These are phyloP conservation scores for Zaprionus kolodkinae DNA, from an alignment of 1,140 invertebrate genomes.

Conservation along the genomic window DNA sequence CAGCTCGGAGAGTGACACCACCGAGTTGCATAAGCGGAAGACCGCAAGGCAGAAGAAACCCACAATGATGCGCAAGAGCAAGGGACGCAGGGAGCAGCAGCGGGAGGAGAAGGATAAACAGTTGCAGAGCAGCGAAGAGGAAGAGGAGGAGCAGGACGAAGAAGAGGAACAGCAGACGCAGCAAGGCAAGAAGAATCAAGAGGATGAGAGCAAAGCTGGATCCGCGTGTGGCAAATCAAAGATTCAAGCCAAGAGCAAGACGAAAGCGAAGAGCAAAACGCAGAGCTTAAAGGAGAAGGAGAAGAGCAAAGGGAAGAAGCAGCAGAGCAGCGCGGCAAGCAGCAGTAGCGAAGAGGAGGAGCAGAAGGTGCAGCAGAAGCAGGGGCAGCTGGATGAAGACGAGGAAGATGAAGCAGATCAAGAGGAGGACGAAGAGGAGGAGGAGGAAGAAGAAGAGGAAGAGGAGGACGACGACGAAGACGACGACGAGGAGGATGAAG, in stretches of 20 bases:
- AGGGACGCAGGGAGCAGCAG: slow-evolving; percentile 18
- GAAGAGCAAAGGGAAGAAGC: neutral
- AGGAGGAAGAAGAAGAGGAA: neutral
- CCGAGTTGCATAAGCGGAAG: slow-evolving; percentile 72
- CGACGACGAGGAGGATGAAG: neutral
- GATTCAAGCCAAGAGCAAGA: slow-evolving; percentile 31
- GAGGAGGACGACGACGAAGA: slow-evolving; percentile 21
- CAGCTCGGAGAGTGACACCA: slow-evolving; percentile 78
- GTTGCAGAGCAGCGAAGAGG: slow-evolving; percentile 15
- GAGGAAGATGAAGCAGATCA: slow-evolving; percentile 5
- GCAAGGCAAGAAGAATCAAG: neutral
- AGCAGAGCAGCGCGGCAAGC: slow-evolving; percentile 12
- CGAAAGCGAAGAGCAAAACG: slow-evolving; percentile 6
- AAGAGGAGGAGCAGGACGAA: slow-evolving; percentile 20
- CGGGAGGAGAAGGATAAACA: slow-evolving; percentile 34
- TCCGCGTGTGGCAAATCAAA: slow-evolving; percentile 36
- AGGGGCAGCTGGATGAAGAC: neutral
- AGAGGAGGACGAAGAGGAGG: neutral
- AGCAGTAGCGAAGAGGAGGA: slow-evolving; percentile 1
- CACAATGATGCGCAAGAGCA: slow-evolving; percentile 56
- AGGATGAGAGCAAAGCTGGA: slow-evolving; percentile 16
- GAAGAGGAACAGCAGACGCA: neutral
- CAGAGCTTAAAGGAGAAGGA: neutral
- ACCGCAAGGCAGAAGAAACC: slow-evolving; percentile 75
- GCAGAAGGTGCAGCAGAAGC: neutral